Conservation (phyloP, 2,113 vertebrate genomes). For the Gracilinanus agilis region DNA sequence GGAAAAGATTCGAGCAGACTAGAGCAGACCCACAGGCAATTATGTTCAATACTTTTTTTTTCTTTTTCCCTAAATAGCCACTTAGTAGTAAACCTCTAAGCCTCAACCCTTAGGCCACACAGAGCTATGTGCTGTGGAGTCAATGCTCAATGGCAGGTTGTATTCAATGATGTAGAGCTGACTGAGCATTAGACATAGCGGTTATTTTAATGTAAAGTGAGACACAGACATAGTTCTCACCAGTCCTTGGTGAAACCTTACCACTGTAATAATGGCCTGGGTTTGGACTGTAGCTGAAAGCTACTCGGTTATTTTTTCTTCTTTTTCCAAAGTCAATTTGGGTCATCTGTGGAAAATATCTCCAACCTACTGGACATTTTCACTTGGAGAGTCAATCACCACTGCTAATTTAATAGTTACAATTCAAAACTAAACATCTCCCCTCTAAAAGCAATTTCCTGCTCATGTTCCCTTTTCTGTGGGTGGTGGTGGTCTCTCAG, state of each 20-base stretch:
- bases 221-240: background rate
- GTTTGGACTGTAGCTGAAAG: background rate
- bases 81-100: slow-evolving; percentile 1
- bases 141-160: background rate
- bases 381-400: background rate
- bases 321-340: background rate
- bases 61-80: background rate
- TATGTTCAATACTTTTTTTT: background rate
- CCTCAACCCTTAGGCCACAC: background rate
- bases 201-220: background rate
- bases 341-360: background rate
- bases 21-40: slow-evolving; percentile 1
- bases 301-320: background rate
- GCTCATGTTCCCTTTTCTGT: background rate
- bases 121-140: background rate
- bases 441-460: background rate
- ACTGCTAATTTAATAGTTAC: background rate
- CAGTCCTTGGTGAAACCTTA: slow-evolving; percentile 4
- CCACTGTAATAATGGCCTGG: background rate
- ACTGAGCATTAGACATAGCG: background rate
- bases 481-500: background rate
- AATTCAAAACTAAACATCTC: background rate
- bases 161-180: background rate
- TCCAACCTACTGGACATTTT: background rate
- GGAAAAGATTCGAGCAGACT: background rate